Base-by-base conservation (phyloP, 2,888 invertebrate species). In the Rhagonycha fulva region DNA sequence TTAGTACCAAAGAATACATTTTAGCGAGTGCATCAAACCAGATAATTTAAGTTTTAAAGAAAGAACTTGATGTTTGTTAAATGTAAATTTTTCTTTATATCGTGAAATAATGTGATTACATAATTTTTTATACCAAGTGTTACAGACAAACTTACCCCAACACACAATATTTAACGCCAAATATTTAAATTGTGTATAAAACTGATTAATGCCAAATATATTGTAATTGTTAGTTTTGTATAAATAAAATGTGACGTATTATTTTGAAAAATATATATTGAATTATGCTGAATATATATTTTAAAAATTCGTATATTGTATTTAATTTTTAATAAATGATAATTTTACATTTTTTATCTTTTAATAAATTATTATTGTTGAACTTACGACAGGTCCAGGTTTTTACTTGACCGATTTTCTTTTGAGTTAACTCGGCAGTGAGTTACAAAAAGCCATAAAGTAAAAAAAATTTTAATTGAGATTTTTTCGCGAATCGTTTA, bases 141-240 rank as follows among this genome's bases (percentile, higher is more conserved):
- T 47, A 47, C 47, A n/a, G 47, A 47, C 47, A 47, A 47, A 47
- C 47, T 47, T 47, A n/a, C 47, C 47, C 47, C 47, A 47, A 47
- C 47, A 47, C 47, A 47, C n/a, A 47, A 47, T 47, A 12, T 47
- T 47, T 47, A 47, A 47, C 47, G 47, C 47, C 47, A 47, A 47
- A 47, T 47, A 47, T 47, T 47, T 47, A 47, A 47, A 47, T 47
- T 47, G 47, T 47, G 47, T 47, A 47, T 47, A 47, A 47, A 47
- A 47, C 47, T 84, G 83, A 81, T 83, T 67, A 82, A 83, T 84
- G 82, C 84, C 85, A 85, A 84, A 84, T 83, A 84, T 84, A 84
- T 84, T 84, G 82, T 82, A 80, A 81, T 83, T 81, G 80, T 81
- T 81, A 81, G 79, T 79, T 80, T 66, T 62, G 14, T 66, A 66